Percentiles rank a stretch among this genome's conserved stretches.
phyloP scores from a whole-genome alignment of 2,888 invertebrate genomes.

The Napeogenes sylphis region DNA sequence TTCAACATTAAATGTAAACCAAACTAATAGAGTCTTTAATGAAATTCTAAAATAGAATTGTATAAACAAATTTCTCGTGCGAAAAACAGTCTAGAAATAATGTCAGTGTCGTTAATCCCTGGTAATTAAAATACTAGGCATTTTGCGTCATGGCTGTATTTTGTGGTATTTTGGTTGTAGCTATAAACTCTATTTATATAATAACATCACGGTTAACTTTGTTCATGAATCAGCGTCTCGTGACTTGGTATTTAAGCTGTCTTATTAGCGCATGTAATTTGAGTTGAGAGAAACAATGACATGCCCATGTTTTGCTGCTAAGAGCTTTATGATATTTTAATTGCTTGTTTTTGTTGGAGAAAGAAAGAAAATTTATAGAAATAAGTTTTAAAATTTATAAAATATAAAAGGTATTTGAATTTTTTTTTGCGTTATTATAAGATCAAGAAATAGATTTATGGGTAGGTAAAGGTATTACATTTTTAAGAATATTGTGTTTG shows the following conservation, averaged over 20 bases:
- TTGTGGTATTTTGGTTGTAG: slow-evolving; percentile 16
- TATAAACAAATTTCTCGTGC: not conserved
- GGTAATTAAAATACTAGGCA: slow-evolving; percentile 16
- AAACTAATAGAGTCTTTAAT: not conserved
- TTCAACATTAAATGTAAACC: not conserved
- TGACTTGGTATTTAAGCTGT: slow-evolving; percentile 12
- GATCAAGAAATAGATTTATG: too few species aligned
- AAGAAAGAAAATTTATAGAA: too few species aligned
- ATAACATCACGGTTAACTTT: slow-evolving; percentile 5
- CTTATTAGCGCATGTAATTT: slow-evolving; percentile 13
- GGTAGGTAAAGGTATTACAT: too few species aligned
- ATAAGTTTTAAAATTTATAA: too few species aligned
- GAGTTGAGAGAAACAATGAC: slow-evolving; percentile 11
- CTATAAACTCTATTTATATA: slow-evolving; percentile 14
- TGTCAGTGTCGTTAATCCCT: slow-evolving; percentile 19
- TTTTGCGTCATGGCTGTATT: slow-evolving; percentile 17
- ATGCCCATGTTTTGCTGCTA: not conserved
- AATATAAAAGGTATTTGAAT: too few species aligned
- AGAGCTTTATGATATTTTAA: not conserved
- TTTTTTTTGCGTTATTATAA: too few species aligned
- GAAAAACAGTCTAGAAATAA: slow-evolving; percentile 15
- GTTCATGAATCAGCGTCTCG: slow-evolving; percentile 10
- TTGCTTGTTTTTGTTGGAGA: not conserved
- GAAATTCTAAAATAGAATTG: not conserved
- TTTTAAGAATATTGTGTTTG: too few species aligned